These are phyloP conservation scores for Carduelis carduelis DNA, from an alignment of 2,797 vertebrate species.

Conservation along the genomic window DNA sequence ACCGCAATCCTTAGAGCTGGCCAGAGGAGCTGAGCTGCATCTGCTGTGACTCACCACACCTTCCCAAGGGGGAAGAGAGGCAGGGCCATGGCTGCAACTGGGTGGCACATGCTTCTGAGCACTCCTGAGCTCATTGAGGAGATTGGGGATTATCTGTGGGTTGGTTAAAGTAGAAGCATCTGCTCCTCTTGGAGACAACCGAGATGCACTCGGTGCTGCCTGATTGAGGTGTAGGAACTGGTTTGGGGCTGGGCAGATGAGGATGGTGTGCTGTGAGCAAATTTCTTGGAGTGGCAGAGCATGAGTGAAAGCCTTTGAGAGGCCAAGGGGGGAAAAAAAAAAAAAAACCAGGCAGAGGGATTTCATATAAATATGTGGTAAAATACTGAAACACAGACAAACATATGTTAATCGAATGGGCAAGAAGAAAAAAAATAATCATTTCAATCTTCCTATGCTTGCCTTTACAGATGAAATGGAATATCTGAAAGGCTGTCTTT, in stretches of 20 bases:
- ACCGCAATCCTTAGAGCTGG: conserved; percentile 9
- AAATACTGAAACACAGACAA: conserved; percentile 27
- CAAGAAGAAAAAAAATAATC: neutral
- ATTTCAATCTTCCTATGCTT: conserved; percentile 13
- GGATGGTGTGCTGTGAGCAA: neutral
- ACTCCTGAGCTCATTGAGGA: neutral
- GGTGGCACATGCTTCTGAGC: neutral
- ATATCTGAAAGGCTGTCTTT: conserved; percentile 28
- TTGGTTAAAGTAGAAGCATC: neutral
- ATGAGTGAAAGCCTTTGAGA: neutral
- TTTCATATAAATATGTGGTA: conserved; percentile 7
- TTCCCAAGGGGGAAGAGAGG: neutral
- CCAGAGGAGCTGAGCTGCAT: neutral
- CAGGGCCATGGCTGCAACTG: neutral
- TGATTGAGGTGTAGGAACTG: neutral
- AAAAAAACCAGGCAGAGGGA: neutral
- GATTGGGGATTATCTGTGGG: neutral
- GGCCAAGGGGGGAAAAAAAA: neutral
- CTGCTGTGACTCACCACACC: conserved; percentile 13
- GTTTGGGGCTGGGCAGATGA: neutral
- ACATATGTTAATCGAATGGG: conserved; percentile 37
- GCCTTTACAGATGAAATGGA: conserved; percentile 24
- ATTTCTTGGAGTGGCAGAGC: neutral
- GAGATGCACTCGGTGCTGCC: neutral
- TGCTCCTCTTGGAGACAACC: neutral